Base-by-base conservation (phyloP, 2,888 invertebrate genomes). In the Callimorpha dominula region DNA sequence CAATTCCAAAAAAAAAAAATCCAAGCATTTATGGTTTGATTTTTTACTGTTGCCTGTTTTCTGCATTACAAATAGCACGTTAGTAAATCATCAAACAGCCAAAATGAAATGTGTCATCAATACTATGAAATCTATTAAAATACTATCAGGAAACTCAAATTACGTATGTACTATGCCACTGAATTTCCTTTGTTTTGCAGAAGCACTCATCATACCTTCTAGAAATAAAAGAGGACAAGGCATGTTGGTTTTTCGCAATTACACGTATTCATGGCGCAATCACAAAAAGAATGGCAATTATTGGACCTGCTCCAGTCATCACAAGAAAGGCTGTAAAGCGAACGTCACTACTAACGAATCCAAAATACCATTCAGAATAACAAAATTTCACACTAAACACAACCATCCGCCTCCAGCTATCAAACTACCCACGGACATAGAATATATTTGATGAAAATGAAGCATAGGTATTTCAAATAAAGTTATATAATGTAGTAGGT, bases 221-320 rank as follows among this genome's bases (percentile, higher is more conserved):
- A 89, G 81, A 78, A 80, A 86, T 49, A 87, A 83, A 78, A 82
- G 84, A 64, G 87, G 88, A 9, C 85, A 85, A 20, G 91, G 93
- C 0, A 87, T 92, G 85, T 77, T 93, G 50, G 79, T 88, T 0
- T 93, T 89, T 65, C 84, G 85, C 8, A 89, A 90, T 0, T 93
- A 92, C 75, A 93, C 91, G 2, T 93, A 90, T 72, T 91, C 93
- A 0, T 89, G 90, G 88, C 82, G 92, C 17, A 93, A 93, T 76
- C 78, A 68, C 15, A 90, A 88, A 75, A 89, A 88, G 71, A 69
- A 81, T 50, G 93, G 93, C 1, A 89, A 85, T 49, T 92, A 92
- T 69, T 94, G 93, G 93, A 94, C 93, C 0, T 94, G 93, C 75
- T 93, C 94, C 14, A 92, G 91, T 78, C 93, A 93, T 66, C 90